phyloP scores from a whole-genome alignment of 1,140 invertebrate genomes.

The Anoplophora glabripennis region DNA sequence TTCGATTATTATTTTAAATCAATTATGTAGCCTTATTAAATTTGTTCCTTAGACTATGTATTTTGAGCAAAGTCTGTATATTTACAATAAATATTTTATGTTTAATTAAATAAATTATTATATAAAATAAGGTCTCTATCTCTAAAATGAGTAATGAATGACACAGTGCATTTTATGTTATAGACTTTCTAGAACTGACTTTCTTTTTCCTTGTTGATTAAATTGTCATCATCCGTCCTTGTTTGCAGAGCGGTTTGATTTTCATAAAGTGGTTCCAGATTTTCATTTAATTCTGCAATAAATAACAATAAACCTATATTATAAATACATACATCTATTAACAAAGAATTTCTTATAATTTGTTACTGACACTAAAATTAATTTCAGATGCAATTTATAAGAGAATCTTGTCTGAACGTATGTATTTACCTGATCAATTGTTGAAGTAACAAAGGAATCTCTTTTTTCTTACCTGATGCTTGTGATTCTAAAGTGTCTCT shows the following conservation, averaged over 20 bases:
- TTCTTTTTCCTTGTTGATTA: no score
- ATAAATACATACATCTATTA: no score
- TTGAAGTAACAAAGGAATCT: background rate
- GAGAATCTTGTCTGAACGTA: background rate
- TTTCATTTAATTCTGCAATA: no score
- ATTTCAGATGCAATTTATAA: no score
- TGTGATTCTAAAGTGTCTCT: constrained; percentile 20
- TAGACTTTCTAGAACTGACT: no score
- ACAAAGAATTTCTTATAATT: no score
- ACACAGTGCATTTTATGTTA: no score
- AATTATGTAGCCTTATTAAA: no score
- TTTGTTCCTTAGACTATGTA: background rate
- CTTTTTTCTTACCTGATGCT: constrained; percentile 16
- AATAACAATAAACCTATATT: no score
- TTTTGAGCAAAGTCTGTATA: background rate
- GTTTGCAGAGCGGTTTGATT: background rate
- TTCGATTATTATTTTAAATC: no score
- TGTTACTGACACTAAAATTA: no score
- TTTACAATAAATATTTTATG: background rate
- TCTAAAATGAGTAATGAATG: background rate
- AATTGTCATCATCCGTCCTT: background rate
- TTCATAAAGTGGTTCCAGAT: no score
- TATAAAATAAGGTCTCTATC: background rate
- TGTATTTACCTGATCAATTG: background rate
- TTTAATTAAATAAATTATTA: background rate